Conservation (phyloP, 1,140 invertebrate species). For the Macrotrachela quadricornifera region DNA sequence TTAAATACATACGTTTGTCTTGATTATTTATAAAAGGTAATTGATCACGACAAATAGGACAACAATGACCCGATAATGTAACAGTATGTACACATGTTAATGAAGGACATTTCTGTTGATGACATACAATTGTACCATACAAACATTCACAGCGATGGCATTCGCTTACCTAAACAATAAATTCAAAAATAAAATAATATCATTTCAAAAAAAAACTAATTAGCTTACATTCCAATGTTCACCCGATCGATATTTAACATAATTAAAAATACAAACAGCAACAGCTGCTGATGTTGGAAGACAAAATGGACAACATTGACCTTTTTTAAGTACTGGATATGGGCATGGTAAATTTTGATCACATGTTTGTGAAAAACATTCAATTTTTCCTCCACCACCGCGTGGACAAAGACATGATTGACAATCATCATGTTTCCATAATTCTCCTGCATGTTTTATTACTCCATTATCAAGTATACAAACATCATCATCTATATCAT, state of each 20-base stretch:
- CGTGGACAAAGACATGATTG: slow-evolving; percentile 29
- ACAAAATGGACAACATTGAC: slow-evolving; percentile 34
- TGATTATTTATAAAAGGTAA: too few relatives aligned
- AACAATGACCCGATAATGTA: too few relatives aligned
- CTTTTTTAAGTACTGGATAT: slow-evolving; percentile 31
- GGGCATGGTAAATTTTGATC: slow-evolving; percentile 20
- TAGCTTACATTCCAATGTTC: background rate
- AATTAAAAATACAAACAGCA: slow-evolving; percentile 14
- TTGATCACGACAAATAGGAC: too few relatives aligned
- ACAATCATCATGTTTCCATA: slow-evolving; percentile 30
- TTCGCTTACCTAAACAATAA: slow-evolving; percentile 6
- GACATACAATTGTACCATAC: slow-evolving; percentile 10
- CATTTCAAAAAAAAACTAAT: background rate
- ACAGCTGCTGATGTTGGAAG: slow-evolving; percentile 1
- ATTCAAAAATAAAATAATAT: background rate
- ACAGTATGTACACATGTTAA: slow-evolving; percentile 3
- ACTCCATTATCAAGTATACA: slow-evolving; percentile 12
- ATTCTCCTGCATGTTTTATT: slow-evolving; percentile 18
- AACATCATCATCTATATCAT: slow-evolving; percentile 5
- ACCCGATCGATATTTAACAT: background rate
- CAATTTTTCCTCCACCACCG: slow-evolving; percentile 20
- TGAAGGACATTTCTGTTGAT: slow-evolving; percentile 12
- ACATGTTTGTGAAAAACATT: slow-evolving; percentile 33
- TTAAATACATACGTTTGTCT: too few relatives aligned
- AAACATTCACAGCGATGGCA: slow-evolving; percentile 8